Conservation (phyloP, 2,797 vertebrate genomes). For the Gadopsis marmoratus region DNA sequence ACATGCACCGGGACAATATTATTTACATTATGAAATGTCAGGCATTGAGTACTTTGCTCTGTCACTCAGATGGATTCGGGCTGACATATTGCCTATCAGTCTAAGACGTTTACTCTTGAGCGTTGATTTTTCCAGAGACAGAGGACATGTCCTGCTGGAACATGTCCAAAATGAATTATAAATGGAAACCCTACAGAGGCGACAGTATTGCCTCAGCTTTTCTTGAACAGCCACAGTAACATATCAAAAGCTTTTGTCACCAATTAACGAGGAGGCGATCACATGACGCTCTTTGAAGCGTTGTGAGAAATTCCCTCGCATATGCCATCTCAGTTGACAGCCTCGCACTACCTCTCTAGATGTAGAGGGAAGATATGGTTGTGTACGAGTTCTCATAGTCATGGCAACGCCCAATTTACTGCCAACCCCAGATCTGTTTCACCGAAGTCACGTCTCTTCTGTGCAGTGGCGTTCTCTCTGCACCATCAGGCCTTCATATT, state of each 20-base stretch:
- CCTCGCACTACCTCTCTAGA: conserved; percentile 49
- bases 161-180: conserved; percentile 24
- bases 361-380: conserved; percentile 62
- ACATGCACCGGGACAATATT: conserved; percentile 51
- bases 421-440: conserved; percentile 18
- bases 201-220: not conserved
- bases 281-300: conserved; percentile 44
- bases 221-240: conserved; percentile 21
- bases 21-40: conserved; percentile 82
- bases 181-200: conserved; percentile 20
- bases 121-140: conserved; percentile 17
- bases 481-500: conserved; percentile 19
- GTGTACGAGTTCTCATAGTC: conserved; percentile 32
- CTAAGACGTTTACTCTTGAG: conserved; percentile 45
- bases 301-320: conserved; percentile 54
- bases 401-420: conserved; percentile 44
- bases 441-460: conserved; percentile 25
- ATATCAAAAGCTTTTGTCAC: conserved; percentile 47
- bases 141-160: conserved; percentile 36
- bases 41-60: conserved; percentile 59
- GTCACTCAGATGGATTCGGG: conserved; percentile 50
- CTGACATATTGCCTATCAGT: conserved; percentile 61
- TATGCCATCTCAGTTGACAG: conserved; percentile 57
- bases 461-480: not conserved
- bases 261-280: conserved; percentile 62